Evolutionary conservation across 2,888 invertebrate genomes (phyloP).

Genomic region (Epinotia bilunana): DNA sequence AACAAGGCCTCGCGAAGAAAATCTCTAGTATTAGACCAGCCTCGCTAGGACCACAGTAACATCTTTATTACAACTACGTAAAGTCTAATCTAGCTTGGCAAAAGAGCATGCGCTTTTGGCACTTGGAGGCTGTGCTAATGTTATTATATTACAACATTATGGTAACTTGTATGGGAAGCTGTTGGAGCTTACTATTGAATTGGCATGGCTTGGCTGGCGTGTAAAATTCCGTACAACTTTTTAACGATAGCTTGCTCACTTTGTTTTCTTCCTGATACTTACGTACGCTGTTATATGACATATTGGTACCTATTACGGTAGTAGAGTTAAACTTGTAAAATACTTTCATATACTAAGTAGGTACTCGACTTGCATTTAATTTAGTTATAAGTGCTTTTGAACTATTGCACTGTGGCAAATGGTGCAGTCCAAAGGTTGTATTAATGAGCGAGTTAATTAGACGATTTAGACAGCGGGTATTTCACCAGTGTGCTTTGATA

Average conservation of each 20-base stretch:
- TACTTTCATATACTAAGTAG: neutral
- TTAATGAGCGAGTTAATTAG: neutral
- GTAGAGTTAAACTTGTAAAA: neutral
- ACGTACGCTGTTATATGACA: neutral
- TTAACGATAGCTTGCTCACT: constrained; percentile 2
- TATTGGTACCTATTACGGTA: neutral
- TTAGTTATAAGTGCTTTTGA: neutral
- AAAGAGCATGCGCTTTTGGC: constrained; percentile 44
- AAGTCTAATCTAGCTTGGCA: constrained; percentile 21
- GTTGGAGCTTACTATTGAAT: constrained; percentile 38
- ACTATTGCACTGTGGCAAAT: neutral
- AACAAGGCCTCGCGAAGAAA: constrained; percentile 76
- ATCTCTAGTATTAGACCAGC: constrained; percentile 54
- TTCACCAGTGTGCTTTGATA: neutral
- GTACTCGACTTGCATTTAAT: neutral
- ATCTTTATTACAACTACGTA: constrained; percentile 13
- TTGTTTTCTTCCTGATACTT: neutral
- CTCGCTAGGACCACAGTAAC: constrained; percentile 9
- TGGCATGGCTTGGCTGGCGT: constrained; percentile 10
- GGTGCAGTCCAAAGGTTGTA: neutral
- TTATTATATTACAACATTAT: constrained; percentile 64
- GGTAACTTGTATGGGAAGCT: constrained; percentile 50
- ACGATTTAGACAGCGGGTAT: neutral
- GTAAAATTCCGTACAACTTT: constrained; percentile 17
- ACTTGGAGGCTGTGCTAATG: constrained; percentile 45